Percentiles rank a stretch among this genome's conserved stretches.
Evolutionary conservation across 2,113 vertebrate genomes (phyloP).

Genomic region (Chaetodon auriga): DNA sequence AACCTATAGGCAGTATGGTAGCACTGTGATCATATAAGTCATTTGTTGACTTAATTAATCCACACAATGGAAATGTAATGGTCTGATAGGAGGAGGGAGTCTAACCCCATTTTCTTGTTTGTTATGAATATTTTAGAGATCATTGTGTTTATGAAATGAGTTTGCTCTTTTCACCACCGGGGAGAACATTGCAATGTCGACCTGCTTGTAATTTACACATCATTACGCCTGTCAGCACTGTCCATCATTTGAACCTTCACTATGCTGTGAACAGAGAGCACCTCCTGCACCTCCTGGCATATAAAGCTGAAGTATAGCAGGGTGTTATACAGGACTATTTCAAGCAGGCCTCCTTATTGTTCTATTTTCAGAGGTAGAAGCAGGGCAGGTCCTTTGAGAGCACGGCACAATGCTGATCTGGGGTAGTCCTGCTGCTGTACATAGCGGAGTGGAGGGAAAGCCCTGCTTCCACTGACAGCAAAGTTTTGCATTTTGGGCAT

Average conservation of each 20-base stretch:
- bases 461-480: conserved; percentile 24
- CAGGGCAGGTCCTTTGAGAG: conserved; percentile 76
- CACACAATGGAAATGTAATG: conserved; percentile 71
- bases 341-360: conserved; percentile 75
- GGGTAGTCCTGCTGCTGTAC: conserved; percentile 38
- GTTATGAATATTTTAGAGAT: conserved; percentile 82
- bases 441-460: conserved; percentile 44
- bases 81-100: conserved; percentile 61
- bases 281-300: conserved; percentile 35
- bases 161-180: conserved; percentile 73
- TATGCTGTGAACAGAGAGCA: not conserved
- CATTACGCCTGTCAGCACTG: conserved; percentile 61
- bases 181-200: conserved; percentile 51
- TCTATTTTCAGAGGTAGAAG: conserved; percentile 81
- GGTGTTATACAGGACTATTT: conserved; percentile 67
- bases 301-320: conserved; percentile 43
- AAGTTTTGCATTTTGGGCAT: conserved; percentile 27
- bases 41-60: conserved; percentile 81
- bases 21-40: conserved; percentile 63
- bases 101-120: conserved; percentile 80
- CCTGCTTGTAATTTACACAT: conserved; percentile 73
- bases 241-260: conserved; percentile 66
- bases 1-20: conserved; percentile 54
- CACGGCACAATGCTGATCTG: conserved; percentile 65
- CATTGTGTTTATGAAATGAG: conserved; percentile 76